Evolutionary conservation across 2,888 invertebrate genomes (phyloP).

Genomic region (Ormyrus nitidulus): DNA sequence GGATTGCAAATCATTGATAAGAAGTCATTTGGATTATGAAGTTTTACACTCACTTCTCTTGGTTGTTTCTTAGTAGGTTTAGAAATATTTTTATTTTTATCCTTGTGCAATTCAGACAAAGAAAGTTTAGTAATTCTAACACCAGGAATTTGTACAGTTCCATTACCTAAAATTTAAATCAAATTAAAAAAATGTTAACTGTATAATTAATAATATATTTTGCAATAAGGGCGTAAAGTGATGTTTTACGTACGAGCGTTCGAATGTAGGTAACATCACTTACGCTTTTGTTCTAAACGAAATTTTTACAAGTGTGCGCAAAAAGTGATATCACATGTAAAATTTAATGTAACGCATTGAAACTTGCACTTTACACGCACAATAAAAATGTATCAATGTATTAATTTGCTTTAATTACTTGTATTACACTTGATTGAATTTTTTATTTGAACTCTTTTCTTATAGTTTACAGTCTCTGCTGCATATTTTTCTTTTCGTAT

Average conservation of each 20-base stretch:
- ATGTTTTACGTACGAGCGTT: too few species aligned
- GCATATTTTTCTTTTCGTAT: slow-evolving; percentile 63
- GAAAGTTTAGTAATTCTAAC: slow-evolving; percentile 66
- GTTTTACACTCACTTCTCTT: slow-evolving; percentile 62
- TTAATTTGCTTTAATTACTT: slow-evolving; percentile 54
- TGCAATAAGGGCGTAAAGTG: too few species aligned
- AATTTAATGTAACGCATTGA: too few species aligned
- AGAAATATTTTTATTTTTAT: slow-evolving; percentile 44
- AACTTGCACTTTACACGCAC: too few species aligned
- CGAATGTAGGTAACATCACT: too few species aligned
- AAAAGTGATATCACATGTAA: too few species aligned
- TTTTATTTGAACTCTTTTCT: slow-evolving; percentile 62
- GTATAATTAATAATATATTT: background rate
- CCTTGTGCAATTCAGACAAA: slow-evolving; percentile 59
- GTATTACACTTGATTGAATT: slow-evolving; percentile 47
- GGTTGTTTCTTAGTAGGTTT: slow-evolving; percentile 45
- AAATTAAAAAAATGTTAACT: slow-evolving; percentile 24
- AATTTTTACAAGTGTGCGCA: too few species aligned
- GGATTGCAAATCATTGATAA: slow-evolving; percentile 74
- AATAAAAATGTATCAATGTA: slow-evolving; percentile 12
- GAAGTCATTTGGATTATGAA: slow-evolving; percentile 69
- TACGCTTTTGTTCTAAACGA: too few species aligned
- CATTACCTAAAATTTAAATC: slow-evolving; percentile 52
- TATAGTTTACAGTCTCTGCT: slow-evolving; percentile 56
- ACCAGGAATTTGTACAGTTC: slow-evolving; percentile 62